Conservation (phyloP, 2,888 invertebrate genomes). For the Clunio marinus region DNA sequence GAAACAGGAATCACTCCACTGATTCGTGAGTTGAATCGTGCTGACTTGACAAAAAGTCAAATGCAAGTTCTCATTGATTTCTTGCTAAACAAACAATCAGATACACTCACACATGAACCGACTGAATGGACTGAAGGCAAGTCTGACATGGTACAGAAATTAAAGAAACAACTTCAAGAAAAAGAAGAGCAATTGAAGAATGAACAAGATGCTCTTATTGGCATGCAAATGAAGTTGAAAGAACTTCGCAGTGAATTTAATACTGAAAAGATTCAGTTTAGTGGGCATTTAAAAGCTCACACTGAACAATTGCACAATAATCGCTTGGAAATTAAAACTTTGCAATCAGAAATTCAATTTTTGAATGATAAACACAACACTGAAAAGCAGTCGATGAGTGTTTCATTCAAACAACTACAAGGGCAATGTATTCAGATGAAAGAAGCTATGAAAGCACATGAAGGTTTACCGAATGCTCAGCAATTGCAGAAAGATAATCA, state of each 20-base stretch:
- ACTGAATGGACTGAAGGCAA: slow-evolving; percentile 85
- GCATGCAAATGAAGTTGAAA: slow-evolving; percentile 71
- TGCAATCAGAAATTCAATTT: slow-evolving; percentile 47
- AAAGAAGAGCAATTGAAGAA: slow-evolving; percentile 73
- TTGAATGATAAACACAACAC: slow-evolving; percentile 47
- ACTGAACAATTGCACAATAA: slow-evolving; percentile 47
- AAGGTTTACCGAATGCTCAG: slow-evolving; percentile 47
- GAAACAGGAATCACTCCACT: slow-evolving; percentile 66
- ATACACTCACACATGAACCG: slow-evolving; percentile 64
- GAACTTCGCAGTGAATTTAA: slow-evolving; percentile 62
- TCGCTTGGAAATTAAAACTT: slow-evolving; percentile 46
- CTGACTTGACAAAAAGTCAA: slow-evolving; percentile 78
- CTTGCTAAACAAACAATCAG: slow-evolving; percentile 82
- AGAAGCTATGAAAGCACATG: slow-evolving; percentile 47
- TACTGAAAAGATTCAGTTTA: slow-evolving; percentile 48
- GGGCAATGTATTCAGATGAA: slow-evolving; percentile 48
- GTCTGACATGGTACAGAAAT: slow-evolving; percentile 76
- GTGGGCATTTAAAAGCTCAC: slow-evolving; percentile 46
- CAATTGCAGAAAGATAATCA: slow-evolving; percentile 42
- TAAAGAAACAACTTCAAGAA: slow-evolving; percentile 84
- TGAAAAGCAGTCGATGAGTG: slow-evolving; percentile 45
- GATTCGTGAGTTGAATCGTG: slow-evolving; percentile 70
- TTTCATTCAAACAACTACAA: slow-evolving; percentile 45
- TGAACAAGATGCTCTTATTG: slow-evolving; percentile 69
- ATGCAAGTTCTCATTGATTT: slow-evolving; percentile 86